Conservation (phyloP, 2,113 vertebrate genomes). For the Melanotaenia duboulayi region DNA sequence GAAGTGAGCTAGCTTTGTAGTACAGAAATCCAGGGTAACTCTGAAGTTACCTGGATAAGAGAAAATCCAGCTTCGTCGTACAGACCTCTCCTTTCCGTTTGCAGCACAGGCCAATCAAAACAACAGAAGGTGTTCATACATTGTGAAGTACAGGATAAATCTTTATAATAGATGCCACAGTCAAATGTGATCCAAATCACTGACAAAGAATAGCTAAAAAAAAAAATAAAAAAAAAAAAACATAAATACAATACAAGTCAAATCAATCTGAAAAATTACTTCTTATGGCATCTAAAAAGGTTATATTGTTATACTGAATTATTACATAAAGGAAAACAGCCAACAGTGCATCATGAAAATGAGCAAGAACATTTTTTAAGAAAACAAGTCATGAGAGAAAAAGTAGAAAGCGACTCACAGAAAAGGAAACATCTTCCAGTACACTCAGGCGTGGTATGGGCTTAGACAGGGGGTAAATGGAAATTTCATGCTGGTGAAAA, state of each 20-base stretch:
- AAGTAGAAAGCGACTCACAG: constrained; percentile 18
- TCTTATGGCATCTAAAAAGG: background rate
- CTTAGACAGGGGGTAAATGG: constrained; percentile 39
- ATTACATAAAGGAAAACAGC: constrained; percentile 11
- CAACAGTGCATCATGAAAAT: constrained; percentile 7
- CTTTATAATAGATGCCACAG: background rate
- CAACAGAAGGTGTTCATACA: background rate
- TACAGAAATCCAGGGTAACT: too few species aligned
- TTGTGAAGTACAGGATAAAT: background rate
- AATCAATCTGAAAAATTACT: constrained; percentile 5
- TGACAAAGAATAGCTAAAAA: constrained; percentile 20
- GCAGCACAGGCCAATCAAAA: background rate
- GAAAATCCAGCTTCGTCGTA: too few species aligned
- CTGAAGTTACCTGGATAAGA: too few species aligned
- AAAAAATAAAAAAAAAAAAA: too few species aligned
- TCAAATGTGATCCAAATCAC: constrained; percentile 6
- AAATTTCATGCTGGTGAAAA: constrained; percentile 35
- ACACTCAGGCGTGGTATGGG: constrained; percentile 10
- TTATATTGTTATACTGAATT: constrained; percentile 12
- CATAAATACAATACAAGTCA: constrained; percentile 5
- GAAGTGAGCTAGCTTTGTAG: too few species aligned
- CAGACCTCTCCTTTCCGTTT: too few species aligned
- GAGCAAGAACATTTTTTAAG: constrained; percentile 5
- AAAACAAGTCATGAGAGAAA: constrained; percentile 31
- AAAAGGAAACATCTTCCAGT: constrained; percentile 11